Evolutionary conservation across 2,888 invertebrate species (phyloP).

Genomic region (Nysson spinosus): DNA sequence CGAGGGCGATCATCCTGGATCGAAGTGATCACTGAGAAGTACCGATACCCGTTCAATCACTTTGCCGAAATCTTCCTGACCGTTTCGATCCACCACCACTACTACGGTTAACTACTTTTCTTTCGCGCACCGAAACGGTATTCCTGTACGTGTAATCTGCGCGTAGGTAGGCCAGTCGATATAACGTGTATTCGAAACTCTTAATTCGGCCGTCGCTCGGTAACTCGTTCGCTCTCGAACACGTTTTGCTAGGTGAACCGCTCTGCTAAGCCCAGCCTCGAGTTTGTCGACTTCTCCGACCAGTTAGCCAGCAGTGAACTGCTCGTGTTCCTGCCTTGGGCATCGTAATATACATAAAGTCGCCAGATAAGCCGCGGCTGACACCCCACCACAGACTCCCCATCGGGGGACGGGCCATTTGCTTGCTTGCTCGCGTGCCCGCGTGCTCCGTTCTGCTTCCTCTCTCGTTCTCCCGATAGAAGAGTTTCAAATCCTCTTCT

Average conservation of each 20-base stretch:
- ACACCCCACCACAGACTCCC: slow-evolving; percentile 62
- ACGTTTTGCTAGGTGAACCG: slow-evolving; percentile 42
- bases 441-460: background rate
- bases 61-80: slow-evolving; percentile 12
- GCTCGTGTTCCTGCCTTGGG: slow-evolving; percentile 68
- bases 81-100: slow-evolving; percentile 27
- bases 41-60: slow-evolving; percentile 32
- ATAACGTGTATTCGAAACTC: background rate
- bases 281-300: slow-evolving; percentile 63
- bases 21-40: slow-evolving; percentile 27
- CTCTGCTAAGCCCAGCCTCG: slow-evolving; percentile 39
- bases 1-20: slow-evolving; percentile 66
- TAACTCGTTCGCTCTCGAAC: slow-evolving; percentile 24
- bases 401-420: slow-evolving; percentile 53
- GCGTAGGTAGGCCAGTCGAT: slow-evolving; percentile 10
- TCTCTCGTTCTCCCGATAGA: slow-evolving; percentile 7
- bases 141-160: slow-evolving; percentile 20
- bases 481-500: slow-evolving; percentile 19
- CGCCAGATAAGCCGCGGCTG: slow-evolving; percentile 69
- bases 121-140: slow-evolving; percentile 22
- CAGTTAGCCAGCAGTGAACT: slow-evolving; percentile 72
- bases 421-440: slow-evolving; percentile 24
- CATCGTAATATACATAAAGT: slow-evolving; percentile 74
- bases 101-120: slow-evolving; percentile 13
- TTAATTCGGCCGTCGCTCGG: slow-evolving; percentile 23